Base-by-base conservation (phyloP, 2,888 invertebrate genomes). In the Melanophora roralis region DNA sequence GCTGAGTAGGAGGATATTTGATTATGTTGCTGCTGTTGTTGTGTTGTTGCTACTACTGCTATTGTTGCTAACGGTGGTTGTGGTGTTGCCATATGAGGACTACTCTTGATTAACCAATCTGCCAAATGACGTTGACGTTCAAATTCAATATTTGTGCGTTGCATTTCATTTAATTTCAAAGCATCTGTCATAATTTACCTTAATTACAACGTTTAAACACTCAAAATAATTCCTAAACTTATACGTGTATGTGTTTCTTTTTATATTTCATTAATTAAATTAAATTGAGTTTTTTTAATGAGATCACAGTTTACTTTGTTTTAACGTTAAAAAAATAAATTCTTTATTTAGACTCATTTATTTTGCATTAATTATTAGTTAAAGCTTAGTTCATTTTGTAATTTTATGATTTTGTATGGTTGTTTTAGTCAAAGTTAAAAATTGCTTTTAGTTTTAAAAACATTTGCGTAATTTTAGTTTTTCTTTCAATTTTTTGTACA, bases 41-140 rank as follows among this genome's bases (percentile, higher is more conserved):
- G 68, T 78, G 78, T 21, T 69, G 71, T 47, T 47, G 45, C 36
- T 21, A 43, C n/a, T 38, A 55, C 23, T 27, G 65, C 74, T 82
- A 78, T 73, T 65, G 82, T 71, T 76, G 78, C 76, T 72, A 84
- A 82, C 60, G 86, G 82, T 73, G 85, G 83, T 71, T 85, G 82
- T 67, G 89, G 87, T 69, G 87, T 87, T 81, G 89, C 89, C 90
- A 90, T 90, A 83, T 90, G 90, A 74, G 89, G 89, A 84, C 90
- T 89, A 83, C 89, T 89, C 83, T 90, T 89, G 74, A 89, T 88
- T 81, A 90, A 88, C 90, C 90, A 90, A 87, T 90, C 90, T 83
- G 89, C 89, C 85, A 90, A 85, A 86, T 90, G 90, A 84, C 90
- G 87, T 85, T 89, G 90, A 85, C 90, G 88, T 85, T 90, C 90